Base-by-base conservation (phyloP, 2,113 vertebrate species). In the Boulengeromyrus knoepffleri region DNA sequence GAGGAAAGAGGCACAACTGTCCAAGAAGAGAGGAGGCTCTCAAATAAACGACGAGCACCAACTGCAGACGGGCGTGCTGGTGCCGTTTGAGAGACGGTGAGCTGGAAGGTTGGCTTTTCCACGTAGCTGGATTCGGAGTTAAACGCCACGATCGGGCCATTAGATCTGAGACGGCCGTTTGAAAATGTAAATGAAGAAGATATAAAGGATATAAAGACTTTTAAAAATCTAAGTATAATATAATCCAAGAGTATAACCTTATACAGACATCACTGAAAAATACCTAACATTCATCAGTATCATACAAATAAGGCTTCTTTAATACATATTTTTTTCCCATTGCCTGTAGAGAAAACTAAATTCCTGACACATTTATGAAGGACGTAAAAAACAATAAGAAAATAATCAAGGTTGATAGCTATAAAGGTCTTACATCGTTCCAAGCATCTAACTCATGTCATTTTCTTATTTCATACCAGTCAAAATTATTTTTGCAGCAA, bases 41-140 rank as follows among this genome's bases (percentile, higher is more conserved):
- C 36, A 80, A n/a, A 83, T 36, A 94, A 95, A 96, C 94, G 92
- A 95, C 91, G n/a, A 62, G 42, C 10, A 88, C 89, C 91, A 90
- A 93, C 94, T 90, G 80, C 9, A 94, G 92, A 93, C 92, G 88
- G 39, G 89, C 92, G 92, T 89, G 58, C 62, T 91, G 93, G 91
- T 8, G 49, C 10, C 0, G 46, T 15, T 7, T 15, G 84, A 92
- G 89, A 90, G 8, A n/a, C 56, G 8, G 7, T n/a, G 56, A n/a
- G 24, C 56, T 9, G 6, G 21, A n/a, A 58, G 56, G 56, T 90
- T 92, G 91, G 93, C n/a, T 36, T 31, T 36, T 27, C 66, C 66
- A 15, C 4, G 66, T 36, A 74, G 5, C 13, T 19, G 15, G 13
- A 6, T 15, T 7, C 70, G 10, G 70, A 77, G 13, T 6, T 6